Base-by-base conservation (phyloP, 2,797 vertebrate genomes). In the Carapus acus region DNA sequence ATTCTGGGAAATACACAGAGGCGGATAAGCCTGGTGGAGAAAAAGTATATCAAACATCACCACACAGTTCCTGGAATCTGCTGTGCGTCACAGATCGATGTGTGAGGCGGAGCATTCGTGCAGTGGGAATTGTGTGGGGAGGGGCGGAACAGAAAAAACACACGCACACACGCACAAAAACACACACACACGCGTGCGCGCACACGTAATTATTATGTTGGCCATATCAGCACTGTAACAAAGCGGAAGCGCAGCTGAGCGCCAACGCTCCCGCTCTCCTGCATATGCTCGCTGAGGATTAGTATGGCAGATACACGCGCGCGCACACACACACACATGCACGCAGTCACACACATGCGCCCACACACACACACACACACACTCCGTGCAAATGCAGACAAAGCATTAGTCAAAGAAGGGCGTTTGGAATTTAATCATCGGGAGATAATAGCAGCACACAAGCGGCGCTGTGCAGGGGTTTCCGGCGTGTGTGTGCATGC, bases 391-490 rank as follows among this genome's bases (percentile, higher is more conserved):
- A 77, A 56, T 68, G 81, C 83, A 77, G 73, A 76, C 75, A 69
- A 79, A 77, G 78, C 79, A 76, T 71, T 75, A 73, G 67, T 82
- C 71, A 59, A 45, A 77, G 60, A 73, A 8, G 45, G 40, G 24
- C 62, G 69, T 74, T 77, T 74, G 48, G 57, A 75, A 78, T 77
- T 51, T 64, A 82, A 79, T 79, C 74, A 77, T 73, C 69, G 59
- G 33, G 57, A 71, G 71, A 79, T 77, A 69, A 78, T 75, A 57
- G 68, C 4, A 2, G 40, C 36, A 54, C 38, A 56, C 22, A 44
- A 47, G 58, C 49, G 33, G 69, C 41, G 9, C 23, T 17, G 57
- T 50, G 54, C 48, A 38, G 42, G 49, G 47, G 23, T 62, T 66
- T 51, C 47, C 54, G 20, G 17, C 49, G 44, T 23, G 21, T 34